These are phyloP conservation scores for Tribolium castaneum DNA, from an alignment of 1,140 invertebrate genomes.

Conservation along the genomic window DNA sequence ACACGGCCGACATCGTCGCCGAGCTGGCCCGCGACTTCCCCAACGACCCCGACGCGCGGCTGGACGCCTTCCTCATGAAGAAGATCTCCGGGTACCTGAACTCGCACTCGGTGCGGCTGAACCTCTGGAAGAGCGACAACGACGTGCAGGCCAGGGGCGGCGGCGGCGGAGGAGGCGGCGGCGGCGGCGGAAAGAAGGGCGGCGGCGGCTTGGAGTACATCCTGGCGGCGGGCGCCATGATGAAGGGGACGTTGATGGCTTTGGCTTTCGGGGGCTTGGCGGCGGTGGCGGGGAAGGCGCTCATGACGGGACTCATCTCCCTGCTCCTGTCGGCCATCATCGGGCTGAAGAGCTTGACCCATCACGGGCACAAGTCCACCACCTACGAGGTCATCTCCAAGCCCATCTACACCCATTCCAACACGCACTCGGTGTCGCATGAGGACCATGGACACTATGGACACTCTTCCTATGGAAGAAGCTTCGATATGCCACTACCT, in stretches of 20 bases:
- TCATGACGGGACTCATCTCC: conserved; percentile 85
- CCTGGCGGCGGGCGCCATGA: conserved; percentile 71
- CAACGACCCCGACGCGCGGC: conserved; percentile 77
- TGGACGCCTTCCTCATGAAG: conserved; percentile 80
- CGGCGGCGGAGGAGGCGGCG: conserved; percentile 63
- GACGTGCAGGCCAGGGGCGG: conserved; percentile 68
- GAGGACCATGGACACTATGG: conserved; percentile 68
- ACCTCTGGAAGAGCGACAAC: conserved; percentile 74
- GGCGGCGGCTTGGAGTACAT: conserved; percentile 70
- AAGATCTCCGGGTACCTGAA: conserved; percentile 78
- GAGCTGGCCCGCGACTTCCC: conserved; percentile 80
- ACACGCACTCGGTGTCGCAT: conserved; percentile 77
- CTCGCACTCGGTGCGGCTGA: conserved; percentile 78
- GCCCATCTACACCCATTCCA: conserved; percentile 78
- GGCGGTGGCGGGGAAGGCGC: conserved; percentile 81
- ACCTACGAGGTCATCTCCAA: conserved; percentile 88
- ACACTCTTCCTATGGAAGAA: conserved; percentile 69
- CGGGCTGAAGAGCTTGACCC: conserved; percentile 77
- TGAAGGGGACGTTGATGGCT: conserved; percentile 80
- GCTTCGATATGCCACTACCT: conserved; percentile 62
- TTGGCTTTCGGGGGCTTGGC: conserved; percentile 80
- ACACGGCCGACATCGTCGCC: conserved; percentile 74
- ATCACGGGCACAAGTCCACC: conserved; percentile 77
- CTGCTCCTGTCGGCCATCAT: conserved; percentile 81
- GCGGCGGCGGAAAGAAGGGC: conserved; percentile 62